Conservation (phyloP, 92 coral and sea anemone genomes). For the Epizoanthus fatuus region DNA sequence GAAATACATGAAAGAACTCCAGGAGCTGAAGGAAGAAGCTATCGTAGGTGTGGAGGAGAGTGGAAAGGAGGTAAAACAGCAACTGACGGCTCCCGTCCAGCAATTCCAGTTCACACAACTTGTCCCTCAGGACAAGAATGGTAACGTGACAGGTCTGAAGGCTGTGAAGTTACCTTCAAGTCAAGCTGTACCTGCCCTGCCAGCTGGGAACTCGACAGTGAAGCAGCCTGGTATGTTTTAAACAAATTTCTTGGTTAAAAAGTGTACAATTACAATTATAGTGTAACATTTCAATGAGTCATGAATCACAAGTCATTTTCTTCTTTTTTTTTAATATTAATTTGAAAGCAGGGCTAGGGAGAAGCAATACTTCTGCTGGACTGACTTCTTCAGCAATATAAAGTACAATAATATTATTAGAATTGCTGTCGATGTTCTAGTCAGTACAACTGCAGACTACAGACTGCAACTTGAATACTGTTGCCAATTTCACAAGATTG, state of each 20-base stretch:
- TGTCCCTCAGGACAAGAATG: constrained; percentile 91
- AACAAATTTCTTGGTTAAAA: not conserved
- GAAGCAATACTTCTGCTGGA: no score
- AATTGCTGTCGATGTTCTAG: no score
- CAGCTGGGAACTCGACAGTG: constrained; percentile 19
- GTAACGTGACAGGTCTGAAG: constrained; percentile 81
- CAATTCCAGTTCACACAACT: constrained; percentile 92
- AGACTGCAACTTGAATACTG: no score
- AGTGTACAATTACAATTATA: no score
- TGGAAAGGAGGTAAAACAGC: constrained; percentile 10
- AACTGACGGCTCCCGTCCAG: constrained; percentile 20
- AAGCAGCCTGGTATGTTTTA: constrained; percentile 55
- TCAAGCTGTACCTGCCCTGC: constrained; percentile 17
- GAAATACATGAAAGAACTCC: constrained; percentile 88
- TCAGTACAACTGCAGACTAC: no score
- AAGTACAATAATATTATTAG: no score
- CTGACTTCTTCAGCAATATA: no score
- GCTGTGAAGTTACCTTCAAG: constrained; percentile 86
- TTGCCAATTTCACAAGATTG: no score
- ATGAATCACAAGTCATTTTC: no score
- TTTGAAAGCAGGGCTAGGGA: no score
- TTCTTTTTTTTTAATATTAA: no score
- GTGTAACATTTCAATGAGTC: no score
- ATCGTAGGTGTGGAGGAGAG: constrained; percentile 7
- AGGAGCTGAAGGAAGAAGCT: constrained; percentile 83